Evolutionary conservation across 2,113 vertebrate species (phyloP).

Genomic region (Megaceryle torquata): DNA sequence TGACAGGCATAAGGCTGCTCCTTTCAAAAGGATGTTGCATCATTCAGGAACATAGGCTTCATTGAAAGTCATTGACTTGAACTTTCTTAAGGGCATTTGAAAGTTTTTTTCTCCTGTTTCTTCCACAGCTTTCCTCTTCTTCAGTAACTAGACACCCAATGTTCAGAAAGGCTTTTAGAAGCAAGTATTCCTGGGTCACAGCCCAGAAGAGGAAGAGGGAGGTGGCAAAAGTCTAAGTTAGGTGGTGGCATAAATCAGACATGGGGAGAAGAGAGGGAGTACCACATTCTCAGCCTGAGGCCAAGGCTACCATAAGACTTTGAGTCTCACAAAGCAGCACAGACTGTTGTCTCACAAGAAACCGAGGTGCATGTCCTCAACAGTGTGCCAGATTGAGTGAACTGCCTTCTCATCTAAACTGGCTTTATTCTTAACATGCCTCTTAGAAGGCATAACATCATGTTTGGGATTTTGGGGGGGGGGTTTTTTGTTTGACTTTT

Average conservation of each 20-base stretch:
- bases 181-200: background rate
- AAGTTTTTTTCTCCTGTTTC: background rate
- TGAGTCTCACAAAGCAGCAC: background rate
- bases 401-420: background rate
- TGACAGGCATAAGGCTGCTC: background rate
- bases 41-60: background rate
- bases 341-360: background rate
- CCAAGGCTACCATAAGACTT: background rate
- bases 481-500: background rate
- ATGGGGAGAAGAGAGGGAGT: background rate
- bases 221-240: background rate
- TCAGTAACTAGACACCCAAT: background rate
- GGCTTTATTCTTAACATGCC: background rate
- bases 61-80: background rate
- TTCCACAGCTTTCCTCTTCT: background rate
- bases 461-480: rapidly evolving
- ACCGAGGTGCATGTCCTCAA: background rate
- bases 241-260: background rate
- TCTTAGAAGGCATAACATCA: background rate
- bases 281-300: background rate
- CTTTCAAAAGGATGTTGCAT: background rate
- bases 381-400: background rate
- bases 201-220: background rate
- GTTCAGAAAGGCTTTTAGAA: background rate
- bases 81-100: background rate